Evolutionary conservation across 2,113 vertebrate species (phyloP), one percentile per base, ranked within the genome.

Genomic region (Pleuronectes platessa): DNA sequence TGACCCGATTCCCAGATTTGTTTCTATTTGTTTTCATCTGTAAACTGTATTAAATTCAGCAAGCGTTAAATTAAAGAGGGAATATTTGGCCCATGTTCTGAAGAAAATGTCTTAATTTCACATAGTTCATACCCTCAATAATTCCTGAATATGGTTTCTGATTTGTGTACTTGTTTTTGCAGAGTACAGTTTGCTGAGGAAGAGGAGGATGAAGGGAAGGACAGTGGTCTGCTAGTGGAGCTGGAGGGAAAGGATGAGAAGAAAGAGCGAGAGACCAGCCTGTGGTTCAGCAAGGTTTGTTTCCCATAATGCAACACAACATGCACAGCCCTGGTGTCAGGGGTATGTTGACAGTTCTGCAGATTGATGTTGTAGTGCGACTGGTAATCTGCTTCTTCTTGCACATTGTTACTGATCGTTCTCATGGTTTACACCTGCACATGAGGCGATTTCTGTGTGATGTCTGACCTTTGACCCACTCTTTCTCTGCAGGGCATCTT

Each of bases 221-320:
- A 42, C 93, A 61, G 97, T 67, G 94, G 96, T 0, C 81, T 99
- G 77, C 68, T 99, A 79, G 96, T 98, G 14, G 94, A 96, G 0
- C 73, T 98, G 26, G 97, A 97, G 73, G 95, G 92, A 78, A 97
- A 96, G 72, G 90, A 94, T 0, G 95, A 96, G 70, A 94, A 95
- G 76, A 92, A 88, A 65, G 93, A 97, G 55, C 94, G 85, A 9
- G 95, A 96, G 77, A 94, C 96, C 35, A 94, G 64, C 89, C 79
- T 99, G 81, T 99, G 98, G 98, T 99, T 99, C 10, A 96, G 95
- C 77, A 99, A 99, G 94, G 98, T 97, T 83, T 71, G 85, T 51
- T 9, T 8, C 18, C 23, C 35, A 11, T 65, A 40, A 60, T n/a
- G 1, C 37, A 26, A 40, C 31, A 18, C 7, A 12, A 17, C 17